Base-by-base conservation (phyloP, 2,113 vertebrate genomes). In the Garra rufa region DNA sequence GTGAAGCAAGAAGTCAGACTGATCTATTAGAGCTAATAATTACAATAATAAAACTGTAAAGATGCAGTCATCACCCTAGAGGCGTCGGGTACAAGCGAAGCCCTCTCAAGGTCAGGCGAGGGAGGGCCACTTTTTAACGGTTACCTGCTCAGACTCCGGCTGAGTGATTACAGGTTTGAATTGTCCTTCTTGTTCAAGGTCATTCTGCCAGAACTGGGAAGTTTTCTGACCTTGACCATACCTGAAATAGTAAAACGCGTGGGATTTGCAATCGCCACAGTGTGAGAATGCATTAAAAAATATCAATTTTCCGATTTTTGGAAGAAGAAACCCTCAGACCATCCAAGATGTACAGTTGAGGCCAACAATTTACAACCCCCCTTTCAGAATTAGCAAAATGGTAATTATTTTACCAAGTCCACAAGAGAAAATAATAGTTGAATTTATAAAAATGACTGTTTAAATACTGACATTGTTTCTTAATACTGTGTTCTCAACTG, bases 11-110 rank as follows among this genome's bases (percentile, higher is more conserved):
- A 52, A 67, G 78, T 63, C 67, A 71, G 28, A 69, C 46, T 82
- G 82, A 70, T 88, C 82, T 82, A 83, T 89, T 87, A 85, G 55
- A 80, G 52, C 61, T 85, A 83, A 88, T 86, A 88, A 90, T 87
- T 78, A 85, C 76, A 87, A 88, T 85, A 86, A 87, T 87, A 86
- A 87, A 85, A 86, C 70, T 44, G 34, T 78, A 88, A 81, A 88
- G 76, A 84, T 75, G 84, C 43, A 77, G 73, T 81, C 67, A 77
- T 81, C 81, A 76, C 81, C 50, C 79, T 14, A 19, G 78, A 79
- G 63, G 46, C 3, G 10, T 28, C 26, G 28, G 26, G 70, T 48
- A 59, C 69, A 67, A 57, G 67, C 17, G 15, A 14, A 44, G 63
- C 46, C 43, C 13, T 82, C 55, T 77, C 55, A 89, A 88, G 85